phyloP scores from a whole-genome alignment of 2,888 invertebrate genomes.

The Drosophila anomelani region DNA sequence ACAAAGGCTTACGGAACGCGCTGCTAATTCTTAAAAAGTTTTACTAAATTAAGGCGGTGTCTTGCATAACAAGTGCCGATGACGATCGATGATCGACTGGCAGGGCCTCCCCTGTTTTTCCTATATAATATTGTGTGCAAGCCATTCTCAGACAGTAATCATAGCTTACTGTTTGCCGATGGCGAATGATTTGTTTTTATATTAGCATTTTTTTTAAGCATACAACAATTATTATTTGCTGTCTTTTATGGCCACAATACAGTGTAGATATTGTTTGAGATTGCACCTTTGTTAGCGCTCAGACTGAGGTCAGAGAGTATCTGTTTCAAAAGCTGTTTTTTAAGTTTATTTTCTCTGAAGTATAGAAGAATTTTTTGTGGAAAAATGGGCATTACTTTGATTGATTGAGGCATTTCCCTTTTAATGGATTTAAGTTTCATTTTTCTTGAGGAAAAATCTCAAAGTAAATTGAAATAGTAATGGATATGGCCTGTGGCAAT shows the following conservation, averaged over 20 bases:
- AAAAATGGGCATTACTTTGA: too few relatives aligned
- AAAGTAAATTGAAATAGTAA: constrained; percentile 1
- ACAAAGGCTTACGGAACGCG: constrained; percentile 27
- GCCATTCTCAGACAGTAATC: constrained; percentile 11
- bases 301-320: constrained; percentile 9
- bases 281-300: constrained; percentile 23
- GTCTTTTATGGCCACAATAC: constrained; percentile 8
- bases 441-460: constrained; percentile 20
- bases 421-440: constrained; percentile 1
- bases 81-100: constrained; percentile 5
- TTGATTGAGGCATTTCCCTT: neutral
- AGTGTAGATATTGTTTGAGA: neutral
- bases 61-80: constrained; percentile 20
- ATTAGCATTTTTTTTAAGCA: constrained; percentile 31
- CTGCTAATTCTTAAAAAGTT: constrained; percentile 31
- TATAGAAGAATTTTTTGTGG: neutral
- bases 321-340: neutral
- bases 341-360: neutral
- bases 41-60: constrained; percentile 19
- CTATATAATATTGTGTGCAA: constrained; percentile 2
- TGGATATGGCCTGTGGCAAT: constrained; percentile 20
- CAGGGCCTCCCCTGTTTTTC: constrained; percentile 2
- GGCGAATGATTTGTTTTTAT: constrained; percentile 9
- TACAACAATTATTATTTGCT: constrained; percentile 23
- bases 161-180: constrained; percentile 1